Percentiles rank a stretch among this genome's conserved stretches.
phyloP scores from a whole-genome alignment of 2,888 invertebrate genomes.

The Hyalella azteca region DNA sequence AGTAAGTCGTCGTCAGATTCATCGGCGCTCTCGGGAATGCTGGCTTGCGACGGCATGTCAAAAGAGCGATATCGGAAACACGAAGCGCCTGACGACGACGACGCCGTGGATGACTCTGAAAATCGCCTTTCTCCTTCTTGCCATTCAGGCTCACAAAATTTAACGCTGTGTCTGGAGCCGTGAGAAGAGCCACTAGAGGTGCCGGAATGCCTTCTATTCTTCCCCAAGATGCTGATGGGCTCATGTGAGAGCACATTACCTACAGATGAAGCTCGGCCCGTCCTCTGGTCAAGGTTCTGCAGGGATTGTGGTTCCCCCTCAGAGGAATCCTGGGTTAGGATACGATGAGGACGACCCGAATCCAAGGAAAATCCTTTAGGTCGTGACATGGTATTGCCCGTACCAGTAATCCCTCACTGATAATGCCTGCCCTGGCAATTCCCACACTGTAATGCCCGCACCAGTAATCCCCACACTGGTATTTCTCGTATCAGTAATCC shows the following conservation, averaged over 20 bases:
- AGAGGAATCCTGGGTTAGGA: slow-evolving; percentile 11
- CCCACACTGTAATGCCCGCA: too few species aligned
- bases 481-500: too few species aligned
- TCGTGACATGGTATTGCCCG: slow-evolving; percentile 8
- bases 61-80: slow-evolving; percentile 43
- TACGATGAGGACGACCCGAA: slow-evolving; percentile 9
- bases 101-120: slow-evolving; percentile 30
- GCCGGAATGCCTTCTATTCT: slow-evolving; percentile 44
- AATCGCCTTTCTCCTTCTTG: neutral
- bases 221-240: slow-evolving; percentile 52
- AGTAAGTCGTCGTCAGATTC: slow-evolving; percentile 38
- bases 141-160: slow-evolving; percentile 48
- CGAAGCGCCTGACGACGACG: slow-evolving; percentile 15
- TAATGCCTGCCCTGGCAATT: too few species aligned
- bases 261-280: slow-evolving; percentile 29
- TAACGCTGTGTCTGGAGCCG: slow-evolving; percentile 50
- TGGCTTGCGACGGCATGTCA: slow-evolving; percentile 45
- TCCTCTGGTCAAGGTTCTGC: neutral
- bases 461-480: too few species aligned
- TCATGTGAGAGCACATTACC: slow-evolving; percentile 14
- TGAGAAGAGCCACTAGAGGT: slow-evolving; percentile 26
- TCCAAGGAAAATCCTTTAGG: slow-evolving; percentile 27
- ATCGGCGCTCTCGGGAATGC: slow-evolving; percentile 37
- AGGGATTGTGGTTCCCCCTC: neutral
- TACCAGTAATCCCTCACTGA: too few species aligned